Conservation (phyloP, 2,888 invertebrate genomes). For the Vesta saturnalis region DNA sequence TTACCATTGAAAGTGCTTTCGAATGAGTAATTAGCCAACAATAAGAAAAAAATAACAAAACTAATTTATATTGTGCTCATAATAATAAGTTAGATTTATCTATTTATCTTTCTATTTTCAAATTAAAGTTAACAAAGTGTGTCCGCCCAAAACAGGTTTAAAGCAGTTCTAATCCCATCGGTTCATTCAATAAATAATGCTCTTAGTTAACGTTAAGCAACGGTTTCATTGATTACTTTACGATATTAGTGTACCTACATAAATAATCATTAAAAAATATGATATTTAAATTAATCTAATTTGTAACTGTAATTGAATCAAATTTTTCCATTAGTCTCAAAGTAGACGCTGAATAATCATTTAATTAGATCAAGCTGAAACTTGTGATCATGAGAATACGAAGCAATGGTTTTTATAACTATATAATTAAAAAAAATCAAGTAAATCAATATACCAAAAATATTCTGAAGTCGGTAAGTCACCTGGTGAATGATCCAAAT, state of each 20-base stretch:
- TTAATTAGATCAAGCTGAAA: too few species aligned
- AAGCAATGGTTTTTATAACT: too few species aligned
- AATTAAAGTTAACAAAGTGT: slow-evolving; percentile 13
- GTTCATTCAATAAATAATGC: slow-evolving; percentile 14
- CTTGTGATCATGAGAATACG: too few species aligned
- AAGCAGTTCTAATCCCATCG: slow-evolving; percentile 15
- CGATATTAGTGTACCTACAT: not conserved
- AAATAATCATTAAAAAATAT: not conserved
- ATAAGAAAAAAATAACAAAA: not conserved
- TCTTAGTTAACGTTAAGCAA: slow-evolving; percentile 16
- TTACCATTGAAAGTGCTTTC: too few species aligned
- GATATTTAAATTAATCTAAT: too few species aligned
- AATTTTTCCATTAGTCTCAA: too few species aligned
- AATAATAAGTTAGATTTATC: slow-evolving; percentile 7
- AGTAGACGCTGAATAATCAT: too few species aligned
- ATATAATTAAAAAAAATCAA: too few species aligned
- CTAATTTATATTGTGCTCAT: slow-evolving; percentile 2
- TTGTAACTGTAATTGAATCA: too few species aligned
- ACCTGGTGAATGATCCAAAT: too few species aligned
- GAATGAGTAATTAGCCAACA: not conserved
- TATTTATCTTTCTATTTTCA: slow-evolving; percentile 15
- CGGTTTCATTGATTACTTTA: slow-evolving; percentile 14
- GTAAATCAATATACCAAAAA: too few species aligned
- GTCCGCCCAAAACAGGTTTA: slow-evolving; percentile 20
- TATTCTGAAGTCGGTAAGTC: too few species aligned